Base-by-base conservation (phyloP, 64 coral and sea anemone species). In the Porites australiensis region DNA sequence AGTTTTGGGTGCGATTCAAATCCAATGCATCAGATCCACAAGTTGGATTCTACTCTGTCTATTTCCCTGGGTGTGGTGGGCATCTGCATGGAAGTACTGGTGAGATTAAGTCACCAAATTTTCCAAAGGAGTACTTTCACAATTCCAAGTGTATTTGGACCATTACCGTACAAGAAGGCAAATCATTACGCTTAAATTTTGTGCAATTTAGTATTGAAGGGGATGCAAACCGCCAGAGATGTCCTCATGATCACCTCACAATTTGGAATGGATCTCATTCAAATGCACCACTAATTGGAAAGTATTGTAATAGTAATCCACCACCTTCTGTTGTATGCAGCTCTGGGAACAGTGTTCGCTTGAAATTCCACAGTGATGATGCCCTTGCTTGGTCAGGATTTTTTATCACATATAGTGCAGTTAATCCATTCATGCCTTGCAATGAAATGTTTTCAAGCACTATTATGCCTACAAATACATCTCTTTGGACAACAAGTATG, bases 311-410 rank as follows among this genome's bases (percentile, higher is more conserved):
- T 45, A 91, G 90, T 12, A 88, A 90, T 58, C 93, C 37, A 71
- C 95, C 95, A 2, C 95, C 95, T 51, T 63, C 72, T 52, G 64
- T 87, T 75, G 90, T 97, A 8, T 97, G 95, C 50, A 97, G 88
- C 79, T 43, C 67, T 64, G 75, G 92, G 44, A 94, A 91, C 66
- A 80, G 27, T 3, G 70, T 97, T 21, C 74, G 65, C 44, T 70
- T 97, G 21, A 90, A 88, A 44, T 97, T 97, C 44, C 93, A 82
- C 78, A 86, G 92, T 70, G 92, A 97, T 83, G 92, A 97, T 84
- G 83, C 92, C 2, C 62, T 97, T n/a, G 82, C 95, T 13, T 86
- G 79, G 9, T 83, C 62, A 59, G 95, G 95, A 77, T 97, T 97
- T 86, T 75, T 82, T 70, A 85, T 93, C 13, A 71, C 72, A 16